phyloP scores from a whole-genome alignment of 2,113 vertebrate genomes.

The Candoia aspera region DNA sequence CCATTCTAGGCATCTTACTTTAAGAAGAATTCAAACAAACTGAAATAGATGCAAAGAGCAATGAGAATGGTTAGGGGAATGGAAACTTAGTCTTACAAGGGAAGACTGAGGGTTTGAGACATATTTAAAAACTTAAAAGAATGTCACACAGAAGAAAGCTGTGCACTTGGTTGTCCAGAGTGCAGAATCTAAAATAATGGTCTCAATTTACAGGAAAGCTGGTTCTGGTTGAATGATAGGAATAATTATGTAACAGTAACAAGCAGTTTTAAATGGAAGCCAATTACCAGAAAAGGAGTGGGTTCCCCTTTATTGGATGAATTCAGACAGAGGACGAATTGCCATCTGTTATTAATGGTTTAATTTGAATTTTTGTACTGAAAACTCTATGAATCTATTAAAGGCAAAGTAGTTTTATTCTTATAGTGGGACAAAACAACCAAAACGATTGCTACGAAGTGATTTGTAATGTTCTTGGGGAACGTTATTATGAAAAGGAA shows the following conservation, averaged over 20 bases:
- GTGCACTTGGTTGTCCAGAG: background rate
- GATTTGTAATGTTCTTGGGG: slow-evolving; percentile 25
- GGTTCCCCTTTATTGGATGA: background rate
- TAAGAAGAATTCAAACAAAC: background rate
- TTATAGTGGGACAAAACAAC: background rate
- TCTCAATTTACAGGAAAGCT: background rate
- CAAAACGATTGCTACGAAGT: slow-evolving; percentile 26
- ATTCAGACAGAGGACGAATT: background rate
- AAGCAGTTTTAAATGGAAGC: background rate
- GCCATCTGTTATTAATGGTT: background rate
- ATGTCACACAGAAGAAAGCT: background rate
- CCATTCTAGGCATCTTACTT: background rate
- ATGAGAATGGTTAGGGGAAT: background rate
- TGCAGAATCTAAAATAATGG: background rate
- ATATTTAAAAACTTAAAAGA: background rate
- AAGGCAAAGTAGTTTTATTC: background rate
- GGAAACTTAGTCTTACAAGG: background rate
- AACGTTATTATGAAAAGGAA: slow-evolving; percentile 12
- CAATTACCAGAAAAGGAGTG: background rate
- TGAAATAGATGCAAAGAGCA: background rate
- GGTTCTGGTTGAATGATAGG: background rate
- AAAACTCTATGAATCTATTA: background rate
- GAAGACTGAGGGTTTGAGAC: background rate
- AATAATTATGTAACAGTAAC: background rate
- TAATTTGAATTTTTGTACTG: background rate